Evolutionary conservation across 1,140 invertebrate genomes (phyloP).

Genomic region (Contarinia nasturtii): DNA sequence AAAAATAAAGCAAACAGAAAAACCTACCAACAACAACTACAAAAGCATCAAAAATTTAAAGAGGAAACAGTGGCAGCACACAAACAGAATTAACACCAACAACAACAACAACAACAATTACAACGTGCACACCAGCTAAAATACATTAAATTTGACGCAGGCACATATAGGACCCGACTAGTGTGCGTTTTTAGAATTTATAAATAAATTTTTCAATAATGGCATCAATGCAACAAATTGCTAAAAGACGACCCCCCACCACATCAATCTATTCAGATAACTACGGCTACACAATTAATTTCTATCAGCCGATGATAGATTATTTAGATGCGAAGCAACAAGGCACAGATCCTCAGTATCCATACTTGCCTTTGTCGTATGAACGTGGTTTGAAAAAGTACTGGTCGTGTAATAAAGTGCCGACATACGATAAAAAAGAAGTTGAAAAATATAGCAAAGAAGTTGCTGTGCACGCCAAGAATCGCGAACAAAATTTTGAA

Average conservation of each 20-base stretch:
- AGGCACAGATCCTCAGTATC: constrained; percentile 26
- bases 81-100: too few relatives aligned
- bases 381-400: constrained; percentile 41
- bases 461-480: not conserved
- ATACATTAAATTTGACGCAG: too few relatives aligned
- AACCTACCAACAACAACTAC: too few relatives aligned
- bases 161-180: too few relatives aligned
- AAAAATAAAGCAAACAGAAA: too few relatives aligned
- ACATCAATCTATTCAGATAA: constrained; percentile 47
- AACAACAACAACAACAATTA: too few relatives aligned
- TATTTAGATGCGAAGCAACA: constrained; percentile 42
- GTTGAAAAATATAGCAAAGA: constrained; percentile 13
- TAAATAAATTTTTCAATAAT: too few relatives aligned
- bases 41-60: too few relatives aligned
- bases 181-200: too few relatives aligned
- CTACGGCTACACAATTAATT: constrained; percentile 60
- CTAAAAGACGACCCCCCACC: constrained; percentile 10
- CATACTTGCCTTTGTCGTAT: constrained; percentile 53
- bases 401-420: constrained; percentile 30
- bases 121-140: too few relatives aligned
- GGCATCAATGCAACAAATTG: too few relatives aligned
- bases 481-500: not conserved
- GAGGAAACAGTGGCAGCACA: too few relatives aligned
- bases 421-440: constrained; percentile 39
- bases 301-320: constrained; percentile 67